These are phyloP conservation scores for Drosophila heteroneura DNA, from an alignment of 2,888 invertebrate species.

Conservation along the genomic window DNA sequence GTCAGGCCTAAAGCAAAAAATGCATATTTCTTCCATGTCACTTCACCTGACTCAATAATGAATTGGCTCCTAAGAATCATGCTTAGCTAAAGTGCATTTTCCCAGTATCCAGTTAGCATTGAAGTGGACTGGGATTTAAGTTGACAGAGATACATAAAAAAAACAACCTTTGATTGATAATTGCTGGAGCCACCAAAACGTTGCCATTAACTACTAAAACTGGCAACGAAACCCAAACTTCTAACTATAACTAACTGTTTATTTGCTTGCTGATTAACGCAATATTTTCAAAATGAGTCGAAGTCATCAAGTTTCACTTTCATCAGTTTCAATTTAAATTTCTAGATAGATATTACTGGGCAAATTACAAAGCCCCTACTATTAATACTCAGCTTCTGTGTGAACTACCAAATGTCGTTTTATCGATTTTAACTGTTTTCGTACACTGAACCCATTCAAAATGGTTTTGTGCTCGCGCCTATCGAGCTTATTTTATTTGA, in stretches of 20 bases:
- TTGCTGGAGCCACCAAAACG: background rate
- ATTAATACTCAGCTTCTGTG: background rate
- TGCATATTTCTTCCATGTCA: no score
- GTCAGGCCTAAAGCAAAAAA: background rate
- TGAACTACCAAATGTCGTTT: background rate
- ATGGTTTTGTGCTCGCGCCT: background rate
- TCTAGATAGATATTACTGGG: background rate
- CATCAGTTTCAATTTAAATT: background rate
- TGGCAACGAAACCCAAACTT: background rate
- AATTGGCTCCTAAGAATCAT: background rate
- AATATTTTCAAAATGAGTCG: background rate
- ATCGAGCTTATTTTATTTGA: background rate
- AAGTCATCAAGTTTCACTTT: background rate
- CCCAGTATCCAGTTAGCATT: background rate
- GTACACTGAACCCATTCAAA: background rate
- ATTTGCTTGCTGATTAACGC: background rate
- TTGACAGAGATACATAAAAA: background rate
- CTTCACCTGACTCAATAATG: no score
- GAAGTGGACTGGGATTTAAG: background rate
- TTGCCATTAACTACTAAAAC: background rate
- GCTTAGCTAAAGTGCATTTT: background rate
- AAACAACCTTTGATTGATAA: background rate
- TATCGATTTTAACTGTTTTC: background rate
- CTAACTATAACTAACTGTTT: background rate
- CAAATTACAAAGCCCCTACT: background rate